Evolutionary conservation across 1,140 invertebrate species (phyloP), one percentile per base, ranked within the genome.

Genomic region (Aphelinus atriplicis): DNA sequence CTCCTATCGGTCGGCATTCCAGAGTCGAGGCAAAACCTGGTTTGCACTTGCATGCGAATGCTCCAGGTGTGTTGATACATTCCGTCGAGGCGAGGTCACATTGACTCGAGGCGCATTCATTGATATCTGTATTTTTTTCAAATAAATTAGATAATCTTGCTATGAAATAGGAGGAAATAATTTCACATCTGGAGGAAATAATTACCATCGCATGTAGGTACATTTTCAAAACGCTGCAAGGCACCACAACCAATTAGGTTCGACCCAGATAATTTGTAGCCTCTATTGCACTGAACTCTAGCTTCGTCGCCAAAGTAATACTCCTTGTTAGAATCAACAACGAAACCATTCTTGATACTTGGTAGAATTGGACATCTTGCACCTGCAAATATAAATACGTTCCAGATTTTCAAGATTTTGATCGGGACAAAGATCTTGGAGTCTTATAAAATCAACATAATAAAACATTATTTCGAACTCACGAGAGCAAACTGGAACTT

Each of bases 251-350:
- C 93, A 74, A 98, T 93, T 46, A 97, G 93, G 77, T 94, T 95
- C n/a, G 93, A 93, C 43, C 95, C 96, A 51, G 92, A 92, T 1
- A 95, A 86, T 84, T 93, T 93, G 84, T 94, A 98, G 67, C 97
- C 97, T 88, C 94, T 93, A 81, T 94, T 94, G 87, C 97, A 98
- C 83, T 97, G 96, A 42, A 98, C 95, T 74, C 95, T 88, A 9
- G 95, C 95, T 86, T 98, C 95, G 82, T 98, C 97, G 2, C 95
- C 96, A 81, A 91, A 98, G 77, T 92, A 94, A 83, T 97, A 97
- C 48, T 92, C 87, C 73, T 91, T 91, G 0, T 90, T 90, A 7
- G 90, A 86, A 73, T 96, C 95, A 47, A 95, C 93, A 42, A 96
- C 91, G 78, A 95, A 96, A 7, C 95, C 95, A 81, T 96, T 96